These are phyloP conservation scores for Naja naja DNA, from an alignment of 2,113 vertebrate species.

Conservation along the genomic window DNA sequence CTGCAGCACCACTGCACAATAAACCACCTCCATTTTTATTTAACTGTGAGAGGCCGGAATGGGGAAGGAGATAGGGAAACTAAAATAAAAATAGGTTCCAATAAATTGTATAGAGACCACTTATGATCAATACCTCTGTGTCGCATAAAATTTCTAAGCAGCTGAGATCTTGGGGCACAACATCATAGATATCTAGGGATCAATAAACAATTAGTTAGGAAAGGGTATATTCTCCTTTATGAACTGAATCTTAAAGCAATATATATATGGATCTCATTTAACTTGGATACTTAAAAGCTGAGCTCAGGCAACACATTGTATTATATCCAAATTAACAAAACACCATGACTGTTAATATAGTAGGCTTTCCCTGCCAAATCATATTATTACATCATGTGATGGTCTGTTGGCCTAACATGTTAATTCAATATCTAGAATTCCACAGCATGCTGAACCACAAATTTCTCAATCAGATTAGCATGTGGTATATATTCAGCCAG, in stretches of 20 bases:
- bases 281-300: not conserved
- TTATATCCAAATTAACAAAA: not conserved
- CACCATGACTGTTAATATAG: not conserved
- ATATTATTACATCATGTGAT: not conserved
- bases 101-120: not conserved
- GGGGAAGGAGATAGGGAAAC: not conserved
- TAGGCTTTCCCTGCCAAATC: not conserved
- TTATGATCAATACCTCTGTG: constrained; percentile 47
- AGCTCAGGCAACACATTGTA: not conserved
- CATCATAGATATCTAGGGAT: constrained; percentile 38
- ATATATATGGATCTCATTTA: not conserved
- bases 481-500: not conserved
- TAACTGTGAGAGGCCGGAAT: not conserved
- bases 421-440: not conserved
- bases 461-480: not conserved
- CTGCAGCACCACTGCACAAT: not conserved
- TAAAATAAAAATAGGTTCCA: not conserved
- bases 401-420: not conserved
- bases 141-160: constrained; percentile 40
- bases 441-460: not conserved
- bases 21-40: not conserved
- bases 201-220: not conserved
- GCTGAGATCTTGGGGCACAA: constrained; percentile 36
- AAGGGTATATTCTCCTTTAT: not conserved
- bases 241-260: not conserved